Evolutionary conservation across 2,888 invertebrate genomes (phyloP).

Genomic region (Uloborus plumipes): DNA sequence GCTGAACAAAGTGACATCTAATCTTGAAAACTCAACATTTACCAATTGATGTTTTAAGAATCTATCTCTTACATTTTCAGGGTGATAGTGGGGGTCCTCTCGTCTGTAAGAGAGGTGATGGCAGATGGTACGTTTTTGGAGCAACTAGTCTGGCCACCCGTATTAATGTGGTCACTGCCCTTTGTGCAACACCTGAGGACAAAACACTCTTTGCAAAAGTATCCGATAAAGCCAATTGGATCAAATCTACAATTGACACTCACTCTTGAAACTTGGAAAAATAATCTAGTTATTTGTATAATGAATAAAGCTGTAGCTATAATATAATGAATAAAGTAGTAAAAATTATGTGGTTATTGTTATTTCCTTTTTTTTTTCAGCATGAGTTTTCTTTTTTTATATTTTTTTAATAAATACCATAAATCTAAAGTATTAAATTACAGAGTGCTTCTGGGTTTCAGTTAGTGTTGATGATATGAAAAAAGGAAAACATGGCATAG

Average conservation of each 20-base stretch:
- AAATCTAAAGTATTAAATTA: no score
- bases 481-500: no score
- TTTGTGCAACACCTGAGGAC: conserved; percentile 16
- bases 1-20: no score
- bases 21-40: no score
- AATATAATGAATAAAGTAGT: no score
- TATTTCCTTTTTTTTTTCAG: not conserved
- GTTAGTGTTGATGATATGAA: no score
- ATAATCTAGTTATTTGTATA: no score
- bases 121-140: conserved; percentile 30
- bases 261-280: conserved; percentile 3
- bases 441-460: no score
- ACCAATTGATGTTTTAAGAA: no score
- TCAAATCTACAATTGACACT: conserved; percentile 3
- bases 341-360: not conserved
- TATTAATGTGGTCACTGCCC: conserved; percentile 2
- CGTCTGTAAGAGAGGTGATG: conserved; percentile 4
- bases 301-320: not conserved
- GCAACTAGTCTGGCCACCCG: conserved; percentile 10
- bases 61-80: conserved; percentile 1
- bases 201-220: conserved; percentile 8
- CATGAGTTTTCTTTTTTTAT: no score
- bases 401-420: no score
- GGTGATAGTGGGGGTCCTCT: conserved; percentile 38
- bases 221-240: conserved; percentile 32